Evolutionary conservation across 2,113 vertebrate species (phyloP).

Genomic region (Dermatemys mawii): DNA sequence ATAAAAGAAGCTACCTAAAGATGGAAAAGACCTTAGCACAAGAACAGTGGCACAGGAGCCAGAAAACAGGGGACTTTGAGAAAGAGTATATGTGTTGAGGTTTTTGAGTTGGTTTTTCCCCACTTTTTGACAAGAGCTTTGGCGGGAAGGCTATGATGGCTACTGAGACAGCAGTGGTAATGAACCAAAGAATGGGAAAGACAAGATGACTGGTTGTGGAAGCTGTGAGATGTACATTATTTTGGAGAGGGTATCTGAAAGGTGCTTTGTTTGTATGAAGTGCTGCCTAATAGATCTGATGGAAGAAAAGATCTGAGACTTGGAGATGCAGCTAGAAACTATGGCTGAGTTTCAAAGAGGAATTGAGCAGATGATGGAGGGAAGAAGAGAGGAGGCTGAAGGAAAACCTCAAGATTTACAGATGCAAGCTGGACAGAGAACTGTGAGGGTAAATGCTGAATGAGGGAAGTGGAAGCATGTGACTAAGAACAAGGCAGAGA

Average conservation of each 20-base stretch:
- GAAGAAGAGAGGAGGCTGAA: background rate
- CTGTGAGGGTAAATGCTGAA: background rate
- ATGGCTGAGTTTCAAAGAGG: no score
- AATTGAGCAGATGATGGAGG: no score
- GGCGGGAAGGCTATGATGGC: no score
- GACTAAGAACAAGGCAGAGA: background rate
- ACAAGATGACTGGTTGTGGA: background rate
- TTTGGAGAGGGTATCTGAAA: background rate
- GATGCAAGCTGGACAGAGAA: background rate
- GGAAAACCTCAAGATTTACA: background rate
- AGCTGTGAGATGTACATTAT: background rate
- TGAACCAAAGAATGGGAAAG: background rate
- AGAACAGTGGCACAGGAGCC: background rate
- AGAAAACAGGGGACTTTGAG: background rate
- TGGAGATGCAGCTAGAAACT: background rate
- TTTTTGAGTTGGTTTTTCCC: background rate
- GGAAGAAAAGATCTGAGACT: background rate
- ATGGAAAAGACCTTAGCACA: no score
- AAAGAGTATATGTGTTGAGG: background rate
- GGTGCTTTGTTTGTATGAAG: background rate
- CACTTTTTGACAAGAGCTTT: no score
- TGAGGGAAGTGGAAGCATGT: background rate
- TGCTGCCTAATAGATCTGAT: background rate
- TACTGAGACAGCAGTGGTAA: no score
- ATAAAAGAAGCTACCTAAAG: no score